Evolutionary conservation across 1,140 invertebrate genomes (phyloP), one percentile per base, ranked within the genome.

Genomic region (Hyles vespertilio): DNA sequence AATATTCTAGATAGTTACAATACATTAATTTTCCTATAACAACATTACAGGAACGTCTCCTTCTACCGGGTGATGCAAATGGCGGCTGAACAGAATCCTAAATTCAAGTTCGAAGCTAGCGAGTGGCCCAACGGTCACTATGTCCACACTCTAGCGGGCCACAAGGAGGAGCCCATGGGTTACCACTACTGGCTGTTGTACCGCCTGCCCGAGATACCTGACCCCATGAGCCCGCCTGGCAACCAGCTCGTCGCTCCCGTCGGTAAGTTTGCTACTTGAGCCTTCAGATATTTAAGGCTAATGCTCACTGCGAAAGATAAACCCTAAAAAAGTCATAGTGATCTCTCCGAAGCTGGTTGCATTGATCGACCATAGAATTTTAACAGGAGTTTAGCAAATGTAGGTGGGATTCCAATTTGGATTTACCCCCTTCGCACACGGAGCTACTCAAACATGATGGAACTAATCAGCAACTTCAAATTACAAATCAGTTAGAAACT

Each of bases 71-170:
- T 96, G 46, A 96, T 97, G 95, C 92, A 95, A 74, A 91, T 94
- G 79, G 95, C 95, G 0, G 94, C 95, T 51, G 94, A 96, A 69
- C 90, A 93, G 65, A 94, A 96, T 76, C 89, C 93, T 2, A 90
- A 90, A 72, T 92, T 92, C 73, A 88, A 94, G 71, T 96, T 95
- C 74, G 92, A 93, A 57, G 94, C 95, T 0, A 94, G 94, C 34
- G 94, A 96, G 78, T 97, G 96, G 96, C 95, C 95, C 1, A 96
- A 96, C 72, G 96, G 96, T 2, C 95, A 97, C 74, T 97, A 97
- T 79, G 94, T 97, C 32, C 95, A 97, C 82, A 96, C 95, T 3
- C 87, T 97, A 47, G 94, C 94, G n/a, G 95, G 95, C 1, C 94
- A 94, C 67, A 94, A 95, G 72, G 96, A 97, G 74, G 94, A 96